These are phyloP conservation scores for Dasypus novemcinctus DNA, from an alignment of 2,113 vertebrate species.

Conservation along the genomic window DNA sequence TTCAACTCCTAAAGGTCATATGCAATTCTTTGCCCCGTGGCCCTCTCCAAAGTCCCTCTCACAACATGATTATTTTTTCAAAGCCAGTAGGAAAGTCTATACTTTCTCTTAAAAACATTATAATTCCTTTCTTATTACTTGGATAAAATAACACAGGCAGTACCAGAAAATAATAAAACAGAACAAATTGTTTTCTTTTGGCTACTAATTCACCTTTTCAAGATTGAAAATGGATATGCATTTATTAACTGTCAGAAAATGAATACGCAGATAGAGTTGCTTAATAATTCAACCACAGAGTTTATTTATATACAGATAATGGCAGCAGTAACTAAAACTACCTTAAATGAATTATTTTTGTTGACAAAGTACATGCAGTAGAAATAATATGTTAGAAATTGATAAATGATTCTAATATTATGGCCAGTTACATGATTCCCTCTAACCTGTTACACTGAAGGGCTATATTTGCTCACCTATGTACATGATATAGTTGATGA, in stretches of 20 bases:
- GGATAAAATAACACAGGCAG: background rate
- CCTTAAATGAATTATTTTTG: background rate
- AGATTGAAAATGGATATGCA: background rate
- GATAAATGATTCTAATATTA: background rate
- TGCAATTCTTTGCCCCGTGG: too few species aligned
- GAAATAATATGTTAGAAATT: background rate
- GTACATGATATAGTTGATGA: background rate
- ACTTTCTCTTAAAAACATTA: background rate
- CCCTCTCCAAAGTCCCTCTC: background rate
- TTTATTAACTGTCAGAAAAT: background rate
- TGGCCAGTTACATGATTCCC: too few species aligned
- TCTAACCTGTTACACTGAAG: background rate
- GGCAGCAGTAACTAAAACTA: background rate
- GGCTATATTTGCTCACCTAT: background rate
- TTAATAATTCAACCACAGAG: background rate
- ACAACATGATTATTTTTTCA: background rate
- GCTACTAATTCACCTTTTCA: background rate
- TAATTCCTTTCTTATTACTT: background rate
- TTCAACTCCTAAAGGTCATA: background rate
- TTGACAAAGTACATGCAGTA: background rate
- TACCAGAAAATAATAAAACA: background rate
- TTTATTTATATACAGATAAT: background rate
- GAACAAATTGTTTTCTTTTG: background rate
- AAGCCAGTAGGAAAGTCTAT: background rate
- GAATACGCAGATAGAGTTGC: background rate